Evolutionary conservation across 1,140 invertebrate genomes (phyloP), one percentile per base, ranked within the genome.

Genomic region (Lucilia cuprina): DNA sequence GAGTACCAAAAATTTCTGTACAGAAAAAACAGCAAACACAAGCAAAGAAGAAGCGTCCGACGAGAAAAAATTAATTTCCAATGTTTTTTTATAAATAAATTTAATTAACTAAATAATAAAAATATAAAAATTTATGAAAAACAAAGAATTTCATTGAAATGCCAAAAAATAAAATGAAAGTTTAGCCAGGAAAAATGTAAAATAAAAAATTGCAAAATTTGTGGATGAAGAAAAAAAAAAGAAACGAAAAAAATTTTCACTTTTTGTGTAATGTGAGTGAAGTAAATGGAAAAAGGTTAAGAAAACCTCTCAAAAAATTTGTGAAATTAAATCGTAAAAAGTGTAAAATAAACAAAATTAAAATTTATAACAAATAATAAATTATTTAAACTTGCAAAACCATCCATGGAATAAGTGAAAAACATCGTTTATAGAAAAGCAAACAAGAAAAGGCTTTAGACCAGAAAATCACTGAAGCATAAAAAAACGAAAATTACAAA

Each of bases 21-120:
- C 77, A 80, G 77, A 80, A 80, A 77, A 80, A 80, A 80, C 75
- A 80, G 77, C 77, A 80, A 80, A 80, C 77, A 80, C 77, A 80
- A 25, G 21, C 65, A 70, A 70, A 70, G 65, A 70, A 70, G 65
- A 70, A 70, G 65, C 65, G 65, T 70, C 65, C 65, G 65, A 70
- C 65, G 65, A 70, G 65, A 70, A 70, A 70, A 70, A 70, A 70
- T 70, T 70, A 70, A 19, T 21, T 21, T 70, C 9, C 10, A 70
- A 70, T 70, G 65, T 70, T 70, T 70, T n/a, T 70, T 70, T 70
- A 70, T 70, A 70, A 70, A 70, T 21, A 21, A 70, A 70, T 70
- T 70, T 21, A 70, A 70, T 70, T 70, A 70, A 70, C 5, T 25
- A 21, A 70, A 70, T 25, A 70, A 21, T n/a, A 60, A 60, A 60